Conservation (phyloP, 2,888 invertebrate species). For the Aspidiotus destructor region DNA sequence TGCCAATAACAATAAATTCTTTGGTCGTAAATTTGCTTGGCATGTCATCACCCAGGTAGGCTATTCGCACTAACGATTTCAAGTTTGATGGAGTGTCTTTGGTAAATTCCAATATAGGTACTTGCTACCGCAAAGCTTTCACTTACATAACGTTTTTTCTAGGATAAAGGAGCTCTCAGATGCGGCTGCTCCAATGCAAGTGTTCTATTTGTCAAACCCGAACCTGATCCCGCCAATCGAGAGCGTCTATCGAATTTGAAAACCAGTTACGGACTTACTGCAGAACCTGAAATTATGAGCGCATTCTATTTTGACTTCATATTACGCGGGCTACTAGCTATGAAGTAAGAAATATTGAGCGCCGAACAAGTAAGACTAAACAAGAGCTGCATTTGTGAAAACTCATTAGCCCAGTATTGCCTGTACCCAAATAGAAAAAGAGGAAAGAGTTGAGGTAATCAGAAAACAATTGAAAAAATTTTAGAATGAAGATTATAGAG, state of each 20-base stretch:
- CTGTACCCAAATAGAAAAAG: too few species aligned
- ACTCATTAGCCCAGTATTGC: too few species aligned
- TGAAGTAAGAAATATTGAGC: conserved; percentile 50
- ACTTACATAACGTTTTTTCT: conserved; percentile 24
- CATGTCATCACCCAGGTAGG: conserved; percentile 67
- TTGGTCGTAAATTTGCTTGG: conserved; percentile 79
- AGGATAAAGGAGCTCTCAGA: conserved; percentile 59
- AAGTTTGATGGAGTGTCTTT: too few species aligned
- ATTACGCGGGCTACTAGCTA: conserved; percentile 58
- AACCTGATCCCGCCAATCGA: conserved; percentile 56
- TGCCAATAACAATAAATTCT: conserved; percentile 58
- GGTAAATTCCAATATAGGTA: too few species aligned
- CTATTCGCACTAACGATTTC: conserved; percentile 5
- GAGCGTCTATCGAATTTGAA: conserved; percentile 60
- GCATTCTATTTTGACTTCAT: conserved; percentile 84
- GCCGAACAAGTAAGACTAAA: too few species aligned
- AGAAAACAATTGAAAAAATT: too few species aligned
- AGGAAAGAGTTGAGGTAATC: too few species aligned
- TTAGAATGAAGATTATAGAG: too few species aligned
- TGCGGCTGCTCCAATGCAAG: conserved; percentile 70
- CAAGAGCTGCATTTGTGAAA: too few species aligned
- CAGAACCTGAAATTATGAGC: conserved; percentile 59
- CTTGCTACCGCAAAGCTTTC: too few species aligned
- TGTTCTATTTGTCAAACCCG: conserved; percentile 63
- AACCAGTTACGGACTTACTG: conserved; percentile 51